Base-by-base conservation (phyloP, 2,113 vertebrate genomes). In the Thymallus thymallus region DNA sequence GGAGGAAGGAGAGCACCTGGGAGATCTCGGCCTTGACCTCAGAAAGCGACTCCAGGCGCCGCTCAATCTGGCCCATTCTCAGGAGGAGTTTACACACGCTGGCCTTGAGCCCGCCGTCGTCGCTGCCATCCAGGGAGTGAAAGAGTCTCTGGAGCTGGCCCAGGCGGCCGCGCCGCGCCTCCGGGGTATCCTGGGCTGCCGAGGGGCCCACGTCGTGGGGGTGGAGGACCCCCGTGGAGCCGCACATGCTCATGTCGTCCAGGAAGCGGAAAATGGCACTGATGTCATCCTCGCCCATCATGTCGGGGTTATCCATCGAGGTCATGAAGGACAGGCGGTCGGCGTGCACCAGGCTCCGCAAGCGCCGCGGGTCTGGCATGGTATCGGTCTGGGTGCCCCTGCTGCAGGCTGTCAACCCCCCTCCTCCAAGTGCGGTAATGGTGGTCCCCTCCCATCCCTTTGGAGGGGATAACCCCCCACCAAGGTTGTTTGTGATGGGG, bases 201-300 rank as follows among this genome's bases (percentile, higher is more conserved):
- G 74, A 73, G 0, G 69, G 69, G 0, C 73, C 83, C 18, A 95
- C 91, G 55, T 96, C 96, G 0, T 89, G 94, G 75, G 93, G 93
- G 48, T 94, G 96, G 46, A 97, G 92, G 61, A 97, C 94, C 2
- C 96, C 98, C 0, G 96, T 96, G 0, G 98, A 99, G 3, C 95
- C 97, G 0, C 95, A 97, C 92, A 98, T 89, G 6, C 98, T 99
- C 91, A 99, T 96, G 83, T 99, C 98, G 20, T 99, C 98, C 32
- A 99, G 90, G 82, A 99, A 99, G 0, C 96, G 92, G 84, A 99
- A 99, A 65, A 99, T 98, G 73, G 95, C 96, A 4, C 98, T 99
- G 85, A 99, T 99, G 85, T 99, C 96, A 0, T 93, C 92, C 70
- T 98, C 98, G 0, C 94, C 94, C 29, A 95, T 88, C 29, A 95